A percentile compares a stretch with the other conserved stretches of the same genome.
Evolutionary conservation across 2,113 vertebrate genomes (phyloP).

Genomic region (Crotalus tigris): DNA sequence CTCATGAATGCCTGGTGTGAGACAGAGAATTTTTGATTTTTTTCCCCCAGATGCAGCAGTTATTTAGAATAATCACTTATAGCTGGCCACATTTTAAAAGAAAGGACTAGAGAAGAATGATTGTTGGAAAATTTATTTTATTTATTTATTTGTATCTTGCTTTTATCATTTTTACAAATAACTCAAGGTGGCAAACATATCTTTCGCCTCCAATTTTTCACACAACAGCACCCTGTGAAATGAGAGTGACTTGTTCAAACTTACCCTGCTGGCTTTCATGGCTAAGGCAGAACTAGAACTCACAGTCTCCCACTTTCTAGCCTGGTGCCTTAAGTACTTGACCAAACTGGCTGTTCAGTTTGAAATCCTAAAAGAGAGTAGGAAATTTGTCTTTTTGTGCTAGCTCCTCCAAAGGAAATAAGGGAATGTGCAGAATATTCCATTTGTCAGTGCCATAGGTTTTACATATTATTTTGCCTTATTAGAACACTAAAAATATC

Average conservation of each 20-base stretch:
- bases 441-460: neutral
- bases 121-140: neutral
- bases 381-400: neutral
- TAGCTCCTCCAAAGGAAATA: neutral
- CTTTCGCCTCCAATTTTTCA: neutral
- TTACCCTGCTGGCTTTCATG: neutral
- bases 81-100: neutral
- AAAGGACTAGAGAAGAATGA: neutral
- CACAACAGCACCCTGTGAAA: neutral
- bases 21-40: neutral
- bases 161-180: neutral
- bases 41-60: neutral
- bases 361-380: neutral
- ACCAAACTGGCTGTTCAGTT: neutral
- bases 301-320: neutral
- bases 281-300: neutral
- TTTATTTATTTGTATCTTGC: neutral
- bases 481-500: neutral
- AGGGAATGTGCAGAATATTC: neutral
- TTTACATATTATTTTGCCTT: neutral
- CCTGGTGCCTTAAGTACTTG: neutral
- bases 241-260: neutral
- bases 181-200: neutral
- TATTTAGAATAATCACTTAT: neutral
- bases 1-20: neutral